phyloP scores from a whole-genome alignment of 2,888 invertebrate genomes.

The Thecophora atra region DNA sequence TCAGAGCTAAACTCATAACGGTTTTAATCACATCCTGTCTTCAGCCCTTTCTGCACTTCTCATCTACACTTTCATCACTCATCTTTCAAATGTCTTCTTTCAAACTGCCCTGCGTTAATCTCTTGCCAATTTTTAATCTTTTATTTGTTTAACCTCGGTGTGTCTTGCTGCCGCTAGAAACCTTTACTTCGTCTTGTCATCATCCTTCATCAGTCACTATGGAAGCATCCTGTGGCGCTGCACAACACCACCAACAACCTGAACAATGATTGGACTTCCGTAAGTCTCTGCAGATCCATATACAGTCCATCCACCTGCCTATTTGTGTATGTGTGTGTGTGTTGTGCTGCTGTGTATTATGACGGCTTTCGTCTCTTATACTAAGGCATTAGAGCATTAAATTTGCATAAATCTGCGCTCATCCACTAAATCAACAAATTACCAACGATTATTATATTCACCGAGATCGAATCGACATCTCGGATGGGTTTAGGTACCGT shows the following conservation, averaged over 20 bases:
- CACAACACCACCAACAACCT: background rate
- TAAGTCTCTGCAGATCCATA: background rate
- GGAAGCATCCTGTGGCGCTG: background rate
- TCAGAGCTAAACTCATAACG: constrained; percentile 23
- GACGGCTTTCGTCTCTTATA: constrained; percentile 21
- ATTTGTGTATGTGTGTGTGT: no score
- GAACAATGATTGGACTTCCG: background rate
- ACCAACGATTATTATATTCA: constrained; percentile 8
- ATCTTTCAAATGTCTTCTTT: background rate
- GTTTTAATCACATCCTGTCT: constrained; percentile 30
- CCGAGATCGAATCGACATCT: background rate
- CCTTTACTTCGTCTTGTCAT: background rate
- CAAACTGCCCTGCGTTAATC: background rate
- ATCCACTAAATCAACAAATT: constrained; percentile 32
- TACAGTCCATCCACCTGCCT: background rate
- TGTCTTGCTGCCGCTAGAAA: background rate
- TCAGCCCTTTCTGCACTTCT: background rate
- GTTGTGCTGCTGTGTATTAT: constrained; percentile 13
- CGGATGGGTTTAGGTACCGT: no score
- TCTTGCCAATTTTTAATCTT: constrained; percentile 3
- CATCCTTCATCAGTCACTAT: background rate
- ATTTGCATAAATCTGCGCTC: constrained; percentile 42
- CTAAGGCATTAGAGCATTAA: constrained; percentile 38
- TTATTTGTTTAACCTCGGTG: constrained; percentile 12
- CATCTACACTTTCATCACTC: background rate